phyloP scores from a whole-genome alignment of 2,797 vertebrate genomes.

The Urophycis tenuis region DNA sequence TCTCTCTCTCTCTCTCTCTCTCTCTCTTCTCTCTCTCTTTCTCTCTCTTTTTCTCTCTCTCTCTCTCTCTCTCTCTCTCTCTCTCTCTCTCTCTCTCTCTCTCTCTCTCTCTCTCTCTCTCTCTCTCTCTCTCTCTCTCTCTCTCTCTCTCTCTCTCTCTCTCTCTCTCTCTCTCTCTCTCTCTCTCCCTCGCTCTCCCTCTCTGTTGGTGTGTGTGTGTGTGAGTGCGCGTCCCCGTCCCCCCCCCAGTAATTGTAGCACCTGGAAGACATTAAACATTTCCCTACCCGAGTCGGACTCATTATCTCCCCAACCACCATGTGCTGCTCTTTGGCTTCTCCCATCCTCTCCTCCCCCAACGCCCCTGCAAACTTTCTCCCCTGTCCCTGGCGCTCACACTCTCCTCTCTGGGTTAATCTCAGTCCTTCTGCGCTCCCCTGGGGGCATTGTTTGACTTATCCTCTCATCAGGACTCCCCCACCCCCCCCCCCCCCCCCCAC shows the following conservation, averaged over 20 bases:
- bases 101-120: constrained; percentile 10
- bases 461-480: constrained; percentile 35
- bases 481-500: no score
- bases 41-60: constrained; percentile 19
- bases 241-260: constrained; percentile 46
- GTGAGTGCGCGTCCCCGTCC: background rate
- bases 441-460: constrained; percentile 32
- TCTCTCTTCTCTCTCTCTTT: constrained; percentile 10
- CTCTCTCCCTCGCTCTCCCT: constrained; percentile 11
- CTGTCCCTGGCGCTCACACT: constrained; percentile 13
- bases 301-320: constrained; percentile 30
- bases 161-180: constrained; percentile 18
- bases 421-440: constrained; percentile 20
- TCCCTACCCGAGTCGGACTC: constrained; percentile 30
- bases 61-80: constrained; percentile 29
- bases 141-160: constrained; percentile 9
- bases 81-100: constrained; percentile 27
- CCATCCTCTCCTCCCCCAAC: constrained; percentile 8
- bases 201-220: constrained; percentile 10
- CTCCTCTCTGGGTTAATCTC: constrained; percentile 28
- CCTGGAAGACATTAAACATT: constrained; percentile 44
- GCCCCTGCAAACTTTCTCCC: background rate
- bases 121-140: constrained; percentile 24
- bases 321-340: constrained; percentile 10
- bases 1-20: constrained; percentile 17